Percentiles rank a stretch among this genome's conserved stretches.
Conservation (phyloP, 2,797 vertebrate species). For the Gymnoscopelus braueri region DNA sequence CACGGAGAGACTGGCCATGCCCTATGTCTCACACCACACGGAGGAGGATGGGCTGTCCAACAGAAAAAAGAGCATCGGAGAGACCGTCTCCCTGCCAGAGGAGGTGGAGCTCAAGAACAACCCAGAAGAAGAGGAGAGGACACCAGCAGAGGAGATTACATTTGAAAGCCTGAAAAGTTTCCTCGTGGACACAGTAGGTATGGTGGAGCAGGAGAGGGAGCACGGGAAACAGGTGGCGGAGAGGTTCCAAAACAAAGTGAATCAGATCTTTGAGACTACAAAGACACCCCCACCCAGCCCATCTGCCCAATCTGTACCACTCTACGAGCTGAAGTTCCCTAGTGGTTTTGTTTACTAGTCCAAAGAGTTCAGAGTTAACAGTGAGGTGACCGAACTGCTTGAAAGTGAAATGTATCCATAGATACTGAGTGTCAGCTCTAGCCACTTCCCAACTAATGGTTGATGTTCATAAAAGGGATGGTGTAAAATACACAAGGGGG, state of each 20-base stretch:
- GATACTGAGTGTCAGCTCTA: not conserved
- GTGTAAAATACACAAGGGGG: not conserved
- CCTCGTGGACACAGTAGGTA: slow-evolving; percentile 93
- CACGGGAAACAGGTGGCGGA: slow-evolving; percentile 93
- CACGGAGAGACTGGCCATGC: slow-evolving; percentile 88
- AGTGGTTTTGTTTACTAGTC: slow-evolving; percentile 94
- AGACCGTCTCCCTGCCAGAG: slow-evolving; percentile 95
- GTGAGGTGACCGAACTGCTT: slow-evolving; percentile 6
- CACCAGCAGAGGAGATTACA: slow-evolving; percentile 95
- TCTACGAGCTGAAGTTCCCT: slow-evolving; percentile 98
- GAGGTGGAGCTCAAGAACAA: slow-evolving; percentile 96
- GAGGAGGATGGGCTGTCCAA: slow-evolving; percentile 95
- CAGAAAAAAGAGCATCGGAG: slow-evolving; percentile 92
- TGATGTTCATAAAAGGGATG: slow-evolving; percentile 6
- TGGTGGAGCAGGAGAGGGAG: slow-evolving; percentile 95
- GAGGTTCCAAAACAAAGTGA: slow-evolving; percentile 98
- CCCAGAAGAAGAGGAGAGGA: slow-evolving; percentile 94
- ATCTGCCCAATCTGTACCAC: slow-evolving; percentile 93
- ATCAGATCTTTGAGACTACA: slow-evolving; percentile 98
- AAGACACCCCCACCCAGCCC: slow-evolving; percentile 97
- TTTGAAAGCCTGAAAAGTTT: slow-evolving; percentile 96
- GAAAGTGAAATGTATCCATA: not conserved
- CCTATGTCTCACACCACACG: slow-evolving; percentile 91
- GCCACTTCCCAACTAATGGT: slow-evolving; percentile 14
- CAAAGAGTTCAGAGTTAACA: slow-evolving; percentile 26